Evolutionary conservation across 2,888 invertebrate genomes (phyloP), one percentile per base, ranked within the genome.

Genomic region (Willowsia nigromaculata): DNA sequence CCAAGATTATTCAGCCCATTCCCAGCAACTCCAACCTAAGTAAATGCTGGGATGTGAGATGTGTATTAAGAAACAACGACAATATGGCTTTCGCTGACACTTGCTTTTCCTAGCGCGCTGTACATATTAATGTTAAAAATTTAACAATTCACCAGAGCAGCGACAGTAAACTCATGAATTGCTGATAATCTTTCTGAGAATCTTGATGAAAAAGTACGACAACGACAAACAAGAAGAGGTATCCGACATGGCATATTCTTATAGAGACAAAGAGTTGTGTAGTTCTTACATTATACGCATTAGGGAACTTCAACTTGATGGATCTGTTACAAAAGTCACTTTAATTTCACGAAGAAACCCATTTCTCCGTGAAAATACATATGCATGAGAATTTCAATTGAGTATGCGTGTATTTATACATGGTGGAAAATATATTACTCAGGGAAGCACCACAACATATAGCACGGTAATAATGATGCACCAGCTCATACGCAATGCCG

Each of bases 91-190:
- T 33, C 25, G 40, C 71, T 85, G 62, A 40, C 80, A 50, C 71
- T 81, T 87, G 22, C 86, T 56, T 33, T 56, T 40, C 27, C 50
- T 18, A 22, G 40, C 22, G 68, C 22, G 18, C 1, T 76, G 80
- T 33, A 37, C 76, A 53, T 76, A 82, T 83, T 88, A 83, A 62
- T 37, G 83, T 83, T 74, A 83, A 88, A 88, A 62, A 88, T 82
- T 88, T 88, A 88, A 62, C 68, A 62, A 88, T 40, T 74, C 62
- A 53, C 53, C 6, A 27, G 80, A 80, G n/a, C 59, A 59, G 40
- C 15, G 80, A 37, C 47, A 76, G 74, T 25, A 80, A 71, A 30
- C 89, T 89, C 85, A 89, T 89, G 89, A 89, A 89, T 89, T 89
- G 80, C 89, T 89, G 84, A 89, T 89, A 80, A 89, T 84, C 88